Percentiles rank a stretch among this genome's conserved stretches.
Evolutionary conservation across 2,797 vertebrate genomes (phyloP).

Genomic region (Chrosomus eos): DNA sequence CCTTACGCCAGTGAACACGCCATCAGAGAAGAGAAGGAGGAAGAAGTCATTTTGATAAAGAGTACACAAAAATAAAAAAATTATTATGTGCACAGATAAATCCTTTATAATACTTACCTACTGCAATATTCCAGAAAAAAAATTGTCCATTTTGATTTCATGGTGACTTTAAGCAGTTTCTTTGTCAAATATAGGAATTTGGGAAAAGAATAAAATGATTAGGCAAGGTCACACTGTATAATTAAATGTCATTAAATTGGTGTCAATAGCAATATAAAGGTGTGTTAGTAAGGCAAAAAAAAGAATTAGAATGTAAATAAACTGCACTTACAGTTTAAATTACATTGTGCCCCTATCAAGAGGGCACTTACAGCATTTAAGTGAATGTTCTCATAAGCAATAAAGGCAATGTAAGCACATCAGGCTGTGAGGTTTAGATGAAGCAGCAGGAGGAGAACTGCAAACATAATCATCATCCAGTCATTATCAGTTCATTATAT

Average conservation of each 20-base stretch:
- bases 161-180: neutral
- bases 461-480: constrained; percentile 33
- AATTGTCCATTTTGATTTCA: neutral
- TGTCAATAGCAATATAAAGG: neutral
- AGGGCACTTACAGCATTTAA: constrained; percentile 10
- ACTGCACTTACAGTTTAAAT: constrained; percentile 15
- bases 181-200: neutral
- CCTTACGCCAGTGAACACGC: no score
- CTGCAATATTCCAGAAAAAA: neutral
- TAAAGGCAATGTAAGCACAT: constrained; percentile 16
- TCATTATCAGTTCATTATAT: constrained; percentile 46
- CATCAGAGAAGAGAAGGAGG: no score
- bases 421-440: constrained; percentile 6
- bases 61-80: neutral
- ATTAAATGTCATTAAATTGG: neutral
- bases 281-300: neutral
- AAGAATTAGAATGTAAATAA: constrained; percentile 25
- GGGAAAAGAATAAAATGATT: neutral
- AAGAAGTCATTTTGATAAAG: neutral
- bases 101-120: neutral
- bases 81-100: no score
- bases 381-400: constrained; percentile 26
- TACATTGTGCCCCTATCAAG: constrained; percentile 11
- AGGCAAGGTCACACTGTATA: neutral
- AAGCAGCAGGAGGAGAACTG: constrained; percentile 9